A percentile compares a stretch with the other conserved stretches of the same genome.
Evolutionary conservation across 2,888 invertebrate species (phyloP).

Genomic region (Drosophila sordidapex): DNA sequence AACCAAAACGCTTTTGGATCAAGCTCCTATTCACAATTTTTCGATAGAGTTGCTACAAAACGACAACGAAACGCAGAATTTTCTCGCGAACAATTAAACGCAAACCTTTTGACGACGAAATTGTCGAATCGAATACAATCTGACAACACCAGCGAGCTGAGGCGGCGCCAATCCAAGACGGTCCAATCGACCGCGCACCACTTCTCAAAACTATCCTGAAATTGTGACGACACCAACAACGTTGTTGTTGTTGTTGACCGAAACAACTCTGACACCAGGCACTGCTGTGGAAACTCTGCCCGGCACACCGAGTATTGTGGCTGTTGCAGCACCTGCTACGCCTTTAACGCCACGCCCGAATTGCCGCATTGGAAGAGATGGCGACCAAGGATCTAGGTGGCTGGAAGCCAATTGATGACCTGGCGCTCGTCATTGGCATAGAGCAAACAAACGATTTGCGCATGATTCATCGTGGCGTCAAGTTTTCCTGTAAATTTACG

Average conservation of each 20-base stretch:
- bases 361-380: conserved; percentile 83
- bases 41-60: conserved; percentile 81
- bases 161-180: conserved; percentile 76
- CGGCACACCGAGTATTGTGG: conserved; percentile 26
- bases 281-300: conserved; percentile 26
- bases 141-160: conserved; percentile 87
- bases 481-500: conserved; percentile 98
- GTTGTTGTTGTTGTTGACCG: conserved; percentile 30
- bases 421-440: conserved; percentile 96
- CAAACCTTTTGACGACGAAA: conserved; percentile 97
- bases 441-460: conserved; percentile 94
- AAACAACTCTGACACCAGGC: conserved; percentile 30
- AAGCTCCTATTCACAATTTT: conserved; percentile 62
- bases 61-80: conserved; percentile 85
- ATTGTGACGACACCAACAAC: conserved; percentile 44
- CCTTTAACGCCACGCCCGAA: conserved; percentile 37
- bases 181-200: conserved; percentile 85
- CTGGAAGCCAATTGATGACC: conserved; percentile 99
- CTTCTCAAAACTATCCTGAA: conserved; percentile 85
- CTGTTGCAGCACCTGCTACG: conserved; percentile 36
- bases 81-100: conserved; percentile 97
- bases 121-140: conserved; percentile 97
- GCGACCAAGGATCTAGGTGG: conserved; percentile 94
- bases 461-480: conserved; percentile 94
- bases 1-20: conserved; percentile 39